A percentile compares a stretch with the other conserved stretches of the same genome.
phyloP scores from a whole-genome alignment of 1,140 invertebrate species.

The Oedothorax gibbosus region DNA sequence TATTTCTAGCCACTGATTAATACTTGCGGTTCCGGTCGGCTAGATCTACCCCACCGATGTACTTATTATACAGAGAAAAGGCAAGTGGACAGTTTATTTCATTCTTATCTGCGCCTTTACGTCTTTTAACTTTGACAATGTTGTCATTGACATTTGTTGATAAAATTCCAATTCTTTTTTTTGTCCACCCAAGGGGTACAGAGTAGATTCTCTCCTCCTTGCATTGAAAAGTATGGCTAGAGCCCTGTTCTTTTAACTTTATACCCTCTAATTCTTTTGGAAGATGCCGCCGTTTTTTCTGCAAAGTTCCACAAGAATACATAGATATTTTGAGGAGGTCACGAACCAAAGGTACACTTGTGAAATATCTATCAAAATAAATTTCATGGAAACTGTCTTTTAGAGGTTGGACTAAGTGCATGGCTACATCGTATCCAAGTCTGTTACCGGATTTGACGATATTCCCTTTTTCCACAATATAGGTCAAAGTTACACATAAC shows the following conservation, averaged over 20 bases:
- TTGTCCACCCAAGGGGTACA: background rate
- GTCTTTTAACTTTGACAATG: background rate
- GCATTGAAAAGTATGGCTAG: too few relatives aligned
- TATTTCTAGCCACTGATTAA: too few relatives aligned
- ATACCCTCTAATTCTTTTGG: background rate
- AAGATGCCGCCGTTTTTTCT: background rate
- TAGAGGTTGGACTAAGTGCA: background rate
- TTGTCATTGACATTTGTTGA: background rate
- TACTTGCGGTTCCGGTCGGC: too few relatives aligned
- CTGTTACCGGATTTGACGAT: background rate
- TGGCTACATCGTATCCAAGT: constrained; percentile 14
- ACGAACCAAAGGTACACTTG: background rate
- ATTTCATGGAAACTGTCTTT: background rate
- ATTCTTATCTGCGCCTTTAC: background rate
- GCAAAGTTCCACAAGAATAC: background rate
- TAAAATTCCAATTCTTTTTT: background rate
- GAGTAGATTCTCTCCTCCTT: background rate
- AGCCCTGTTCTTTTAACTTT: background rate
- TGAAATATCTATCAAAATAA: constrained; percentile 27
- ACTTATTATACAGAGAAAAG: background rate
- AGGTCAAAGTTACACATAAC: constrained; percentile 12
- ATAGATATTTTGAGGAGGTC: background rate
- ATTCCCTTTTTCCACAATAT: constrained; percentile 2
- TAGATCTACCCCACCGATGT: too few relatives aligned
- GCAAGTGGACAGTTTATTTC: background rate